Conservation (phyloP, 2,113 vertebrate genomes). For the Sardina pilchardus region DNA sequence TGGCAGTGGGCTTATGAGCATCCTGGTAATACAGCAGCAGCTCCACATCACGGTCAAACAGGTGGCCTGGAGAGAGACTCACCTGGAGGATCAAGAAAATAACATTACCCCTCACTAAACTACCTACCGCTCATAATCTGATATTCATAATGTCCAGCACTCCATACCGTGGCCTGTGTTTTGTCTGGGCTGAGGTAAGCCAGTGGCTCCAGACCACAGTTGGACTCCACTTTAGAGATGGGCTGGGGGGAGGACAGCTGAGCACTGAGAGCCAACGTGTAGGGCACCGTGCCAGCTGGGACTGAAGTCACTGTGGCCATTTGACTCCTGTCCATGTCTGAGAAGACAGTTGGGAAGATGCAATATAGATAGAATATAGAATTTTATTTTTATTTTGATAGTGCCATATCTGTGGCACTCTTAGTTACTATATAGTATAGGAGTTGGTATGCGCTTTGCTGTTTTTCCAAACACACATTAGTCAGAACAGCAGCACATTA, state of each 20-base stretch:
- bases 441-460: too few species aligned
- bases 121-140: too few species aligned
- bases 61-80: slow-evolving; percentile 74
- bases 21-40: slow-evolving; percentile 77
- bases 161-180: slow-evolving; percentile 70
- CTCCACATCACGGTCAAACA: slow-evolving; percentile 77
- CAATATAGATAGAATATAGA: too few species aligned
- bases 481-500: too few species aligned
- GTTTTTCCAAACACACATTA: too few species aligned
- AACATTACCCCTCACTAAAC: too few species aligned
- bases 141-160: too few species aligned
- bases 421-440: too few species aligned
- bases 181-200: slow-evolving; percentile 65
- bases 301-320: slow-evolving; percentile 59
- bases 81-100: slow-evolving; percentile 59
- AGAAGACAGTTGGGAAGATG: neutral
- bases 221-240: slow-evolving; percentile 75
- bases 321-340: slow-evolving; percentile 50
- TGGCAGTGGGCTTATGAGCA: slow-evolving; percentile 70
- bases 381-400: too few species aligned
- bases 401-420: too few species aligned
- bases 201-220: slow-evolving; percentile 66
- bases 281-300: slow-evolving; percentile 64
- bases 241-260: slow-evolving; percentile 70
- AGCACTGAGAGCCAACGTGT: slow-evolving; percentile 69